Base-by-base conservation (phyloP, 2,113 vertebrate species). In the Rhinichthys klamathensis region DNA sequence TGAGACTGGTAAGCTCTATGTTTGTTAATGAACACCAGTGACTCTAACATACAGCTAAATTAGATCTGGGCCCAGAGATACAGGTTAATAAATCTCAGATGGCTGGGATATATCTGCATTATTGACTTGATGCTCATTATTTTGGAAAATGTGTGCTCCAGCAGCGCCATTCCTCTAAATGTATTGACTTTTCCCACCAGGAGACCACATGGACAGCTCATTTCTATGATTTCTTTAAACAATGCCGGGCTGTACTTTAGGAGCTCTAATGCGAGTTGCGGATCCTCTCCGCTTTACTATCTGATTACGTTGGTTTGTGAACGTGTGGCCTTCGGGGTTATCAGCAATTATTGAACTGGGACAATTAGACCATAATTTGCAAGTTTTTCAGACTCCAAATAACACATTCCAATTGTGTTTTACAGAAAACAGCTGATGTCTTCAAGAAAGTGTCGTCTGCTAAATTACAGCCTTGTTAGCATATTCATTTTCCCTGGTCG, bases 391-490 rank as follows among this genome's bases (percentile, higher is more conserved):
- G 51, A 46, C 56, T 72, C 60, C 63, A 79, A 76, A 70, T 83
- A 76, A 79, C 44, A 87, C 72, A 87, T 78, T 89, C 80, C 46
- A n/a, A 83, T 76, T 51, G 51, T 61, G 86, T 82, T 88, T 85
- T 87, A 77, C 44, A 30, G 49, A 82, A 90, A 84, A 89, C 56
- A 77, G 85, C 80, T 89, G 83, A 89, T 51, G 78, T 87, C 49
- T 49, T 70, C 76, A 58, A 70, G 77, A 83, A 80, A 38, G 76
- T 49, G 84, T 35, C 73, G 51, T 73, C 46, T 80, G 77, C 65
- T 85, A 73, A 85, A 81, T 63, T 78, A 44, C 35, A 44, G 58
- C 44, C 56, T 72, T 49, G 78, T 89, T 88, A 85, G 86, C 79
- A 86, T 86, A 87, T 87, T 87, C 63, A 80, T 85, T 80, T 85